These are phyloP conservation scores for Tylochromis polylepis DNA, from an alignment of 2,113 vertebrate species.

Conservation along the genomic window DNA sequence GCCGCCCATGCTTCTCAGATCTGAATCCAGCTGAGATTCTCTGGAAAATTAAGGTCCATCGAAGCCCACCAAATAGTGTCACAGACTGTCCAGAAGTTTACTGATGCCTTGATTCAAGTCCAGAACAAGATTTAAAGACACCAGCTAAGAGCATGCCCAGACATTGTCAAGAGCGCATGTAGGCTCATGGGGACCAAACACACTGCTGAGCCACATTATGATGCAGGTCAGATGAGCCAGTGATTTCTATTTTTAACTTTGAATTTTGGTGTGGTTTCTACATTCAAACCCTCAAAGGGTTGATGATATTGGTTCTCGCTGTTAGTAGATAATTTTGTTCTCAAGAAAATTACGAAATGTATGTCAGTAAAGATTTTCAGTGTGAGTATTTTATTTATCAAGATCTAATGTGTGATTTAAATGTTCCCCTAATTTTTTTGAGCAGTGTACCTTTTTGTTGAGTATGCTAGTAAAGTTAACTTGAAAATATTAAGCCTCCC, in stretches of 20 bases:
- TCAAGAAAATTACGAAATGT: background rate
- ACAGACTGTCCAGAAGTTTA: background rate
- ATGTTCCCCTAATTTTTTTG: fast-evolving
- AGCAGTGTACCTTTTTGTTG: background rate
- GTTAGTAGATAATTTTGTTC: background rate
- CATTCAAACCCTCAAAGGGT: background rate
- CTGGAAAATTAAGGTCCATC: background rate
- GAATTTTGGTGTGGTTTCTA: background rate
- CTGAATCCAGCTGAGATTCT: background rate
- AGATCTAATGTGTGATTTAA: background rate
- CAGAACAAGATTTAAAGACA: background rate
- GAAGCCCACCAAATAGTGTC: background rate
- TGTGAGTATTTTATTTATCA: background rate
- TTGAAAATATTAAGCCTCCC: background rate
- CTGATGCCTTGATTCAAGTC: background rate
- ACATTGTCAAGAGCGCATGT: too few relatives aligned
- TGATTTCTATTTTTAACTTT: background rate
- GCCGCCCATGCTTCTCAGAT: background rate
- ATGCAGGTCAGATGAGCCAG: background rate
- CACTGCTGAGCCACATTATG: background rate
- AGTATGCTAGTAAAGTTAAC: background rate
- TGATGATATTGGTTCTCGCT: background rate
- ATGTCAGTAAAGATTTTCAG: background rate
- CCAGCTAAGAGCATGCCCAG: fast-evolving
- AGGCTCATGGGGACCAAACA: background rate